These are phyloP conservation scores for Harpalus rubripes DNA, from an alignment of 2,888 invertebrate species.

Conservation along the genomic window DNA sequence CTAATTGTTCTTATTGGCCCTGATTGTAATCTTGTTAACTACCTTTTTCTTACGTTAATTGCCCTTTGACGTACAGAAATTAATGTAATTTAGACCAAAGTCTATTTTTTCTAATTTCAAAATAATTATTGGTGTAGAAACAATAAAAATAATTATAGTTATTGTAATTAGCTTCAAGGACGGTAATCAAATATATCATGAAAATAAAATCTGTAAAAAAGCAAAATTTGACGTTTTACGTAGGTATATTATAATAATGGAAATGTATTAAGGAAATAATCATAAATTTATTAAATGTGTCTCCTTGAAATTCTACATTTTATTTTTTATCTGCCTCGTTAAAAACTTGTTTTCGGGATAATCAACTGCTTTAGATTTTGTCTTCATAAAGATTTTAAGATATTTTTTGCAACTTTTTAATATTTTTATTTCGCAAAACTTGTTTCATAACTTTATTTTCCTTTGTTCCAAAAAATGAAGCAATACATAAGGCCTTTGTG, in stretches of 20 bases:
- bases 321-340: background rate
- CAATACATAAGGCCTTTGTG: no score
- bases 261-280: background rate
- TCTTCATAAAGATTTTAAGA: background rate
- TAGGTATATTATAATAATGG: background rate
- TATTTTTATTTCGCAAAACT: background rate
- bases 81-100: background rate
- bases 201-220: background rate
- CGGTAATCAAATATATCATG: background rate
- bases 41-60: conserved; percentile 41
- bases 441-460: no score
- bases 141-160: background rate
- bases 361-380: background rate
- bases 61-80: conserved; percentile 37
- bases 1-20: conserved; percentile 52
- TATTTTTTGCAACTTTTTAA: background rate
- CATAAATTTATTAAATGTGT: background rate
- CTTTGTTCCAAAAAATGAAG: no score
- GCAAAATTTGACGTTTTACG: background rate
- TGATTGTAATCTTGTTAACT: conserved; percentile 58
- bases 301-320: background rate
- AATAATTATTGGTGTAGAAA: background rate
- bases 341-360: background rate
- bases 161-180: background rate
- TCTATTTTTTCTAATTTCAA: background rate